These are phyloP conservation scores for Dryadula phaetusa DNA, from an alignment of 2,888 invertebrate species.

Conservation along the genomic window DNA sequence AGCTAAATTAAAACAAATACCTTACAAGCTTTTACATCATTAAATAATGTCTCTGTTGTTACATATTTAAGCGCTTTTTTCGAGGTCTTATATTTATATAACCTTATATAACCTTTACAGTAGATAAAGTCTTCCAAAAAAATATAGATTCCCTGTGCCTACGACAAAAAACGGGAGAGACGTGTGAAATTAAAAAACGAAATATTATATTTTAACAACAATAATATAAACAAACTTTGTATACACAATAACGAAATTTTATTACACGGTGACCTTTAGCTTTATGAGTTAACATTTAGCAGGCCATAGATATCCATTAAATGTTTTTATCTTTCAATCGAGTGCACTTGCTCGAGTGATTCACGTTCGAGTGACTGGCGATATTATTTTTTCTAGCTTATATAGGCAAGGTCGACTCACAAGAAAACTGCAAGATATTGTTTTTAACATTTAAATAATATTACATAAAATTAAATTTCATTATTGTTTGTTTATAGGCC, in stretches of 20 bases:
- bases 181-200: not conserved
- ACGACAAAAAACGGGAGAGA: not conserved
- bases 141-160: too few relatives aligned
- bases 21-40: too few relatives aligned
- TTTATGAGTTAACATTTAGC: slow-evolving; percentile 27
- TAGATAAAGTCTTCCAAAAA: too few relatives aligned
- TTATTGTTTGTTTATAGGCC: too few relatives aligned
- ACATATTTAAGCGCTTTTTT: too few relatives aligned
- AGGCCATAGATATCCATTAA: slow-evolving; percentile 17
- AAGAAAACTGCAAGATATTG: not conserved
- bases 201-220: not conserved
- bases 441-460: not conserved
- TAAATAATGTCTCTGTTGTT: too few relatives aligned
- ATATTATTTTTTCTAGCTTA: slow-evolving; percentile 39
- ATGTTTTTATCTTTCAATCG: slow-evolving; percentile 29
- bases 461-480: too few relatives aligned
- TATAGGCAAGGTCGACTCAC: slow-evolving; percentile 37
- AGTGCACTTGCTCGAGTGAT: slow-evolving; percentile 40
- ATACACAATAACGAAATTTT: not conserved
- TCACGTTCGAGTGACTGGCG: slow-evolving; percentile 46
- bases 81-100: too few relatives aligned
- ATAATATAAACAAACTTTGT: not conserved
- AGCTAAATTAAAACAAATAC: too few relatives aligned
- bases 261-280: slow-evolving; percentile 22
- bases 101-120: too few relatives aligned